Evolutionary conservation across 2,888 invertebrate species (phyloP), one percentile per base, ranked within the genome.

Genomic region (Eupithecia subfuscata): DNA sequence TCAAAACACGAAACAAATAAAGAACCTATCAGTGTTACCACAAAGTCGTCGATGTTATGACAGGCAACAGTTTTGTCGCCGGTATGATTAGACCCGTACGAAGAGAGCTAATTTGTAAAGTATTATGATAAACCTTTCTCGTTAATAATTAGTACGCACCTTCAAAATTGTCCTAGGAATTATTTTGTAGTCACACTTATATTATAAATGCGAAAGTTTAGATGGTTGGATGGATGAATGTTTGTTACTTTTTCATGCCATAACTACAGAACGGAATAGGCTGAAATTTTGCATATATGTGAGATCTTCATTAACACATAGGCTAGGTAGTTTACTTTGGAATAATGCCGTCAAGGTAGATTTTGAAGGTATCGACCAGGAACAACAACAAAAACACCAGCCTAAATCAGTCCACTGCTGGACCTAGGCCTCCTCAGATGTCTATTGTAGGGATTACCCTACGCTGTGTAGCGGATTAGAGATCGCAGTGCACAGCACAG

Each of bases 1-100:
- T 30, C 30, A 30, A 30, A 30, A 2, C 30, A 30, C 30, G 30
- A 30, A 30, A 30, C 2, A 30, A 9, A 22, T n/a, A 9, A 37
- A n/a, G n/a, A 56, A 22, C 11, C n/a, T n/a, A 4, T 11, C 22
- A 9, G 22, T 56, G 56, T 56, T 56, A 11, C 56, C 1, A 34
- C 18, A 16, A 64, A 64, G 64, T 64, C 34, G 30, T 18, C 34
- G 34, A 22, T 64, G 18, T 30, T 25, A 8, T 63, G 18, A 16
- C 34, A 8, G 18, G 64, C 64, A 64, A 64, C 64, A 64, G 16
- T 34, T 64, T 64, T 64, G 64, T 64, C 18, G 64, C 64, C 64
- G 18, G 64, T 64, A 3, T 64, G 34, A 34, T 7, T 4, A 63
- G 11, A 64, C 64, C 25, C 64, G 30, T 34, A 34, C 4, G 9